phyloP scores from a whole-genome alignment of 2,797 vertebrate genomes.

The Sebastes aleutianus region DNA sequence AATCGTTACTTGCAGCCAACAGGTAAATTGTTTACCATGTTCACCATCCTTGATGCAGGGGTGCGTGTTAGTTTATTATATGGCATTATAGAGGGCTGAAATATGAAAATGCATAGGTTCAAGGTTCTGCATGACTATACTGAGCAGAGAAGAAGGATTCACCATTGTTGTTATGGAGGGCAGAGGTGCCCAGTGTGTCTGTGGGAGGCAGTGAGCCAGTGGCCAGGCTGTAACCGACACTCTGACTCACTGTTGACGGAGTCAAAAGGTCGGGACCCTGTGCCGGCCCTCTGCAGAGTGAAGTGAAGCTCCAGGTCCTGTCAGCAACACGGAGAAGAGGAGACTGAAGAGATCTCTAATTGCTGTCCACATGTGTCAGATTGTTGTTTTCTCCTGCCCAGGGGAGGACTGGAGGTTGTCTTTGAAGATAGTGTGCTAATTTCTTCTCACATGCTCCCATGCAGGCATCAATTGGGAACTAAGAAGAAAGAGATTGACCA shows the following conservation, averaged over 20 bases:
- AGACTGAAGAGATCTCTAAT: slow-evolving; percentile 49
- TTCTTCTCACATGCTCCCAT: slow-evolving; percentile 16
- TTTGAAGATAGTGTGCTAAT: slow-evolving; percentile 50
- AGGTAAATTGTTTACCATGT: not conserved
- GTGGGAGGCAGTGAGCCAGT: not conserved
- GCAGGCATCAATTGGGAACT: not conserved
- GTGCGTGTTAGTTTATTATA: not conserved
- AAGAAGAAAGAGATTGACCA: not conserved
- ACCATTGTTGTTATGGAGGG: not conserved
- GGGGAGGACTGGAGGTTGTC: slow-evolving; percentile 1
- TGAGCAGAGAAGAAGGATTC: slow-evolving; percentile 9
- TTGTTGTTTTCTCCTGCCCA: slow-evolving; percentile 36
- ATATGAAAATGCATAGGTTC: not conserved
- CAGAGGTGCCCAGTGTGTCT: slow-evolving; percentile 20
- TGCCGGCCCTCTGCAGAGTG: slow-evolving; percentile 10
- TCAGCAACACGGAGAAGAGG: slow-evolving; percentile 34
- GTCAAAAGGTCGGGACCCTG: slow-evolving; percentile 68
- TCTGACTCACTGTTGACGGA: slow-evolving; percentile 60
- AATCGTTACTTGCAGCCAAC: not conserved
- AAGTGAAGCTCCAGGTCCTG: slow-evolving; percentile 42
- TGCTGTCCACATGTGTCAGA: slow-evolving; percentile 55
- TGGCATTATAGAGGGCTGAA: not conserved
- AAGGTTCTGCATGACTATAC: not conserved
- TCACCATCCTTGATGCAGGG: not conserved
- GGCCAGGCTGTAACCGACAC: slow-evolving; percentile 51